phyloP scores from a whole-genome alignment of 30 jellyfish, hydroid and myxozoan genomes.

The Turritopsis rubra region DNA sequence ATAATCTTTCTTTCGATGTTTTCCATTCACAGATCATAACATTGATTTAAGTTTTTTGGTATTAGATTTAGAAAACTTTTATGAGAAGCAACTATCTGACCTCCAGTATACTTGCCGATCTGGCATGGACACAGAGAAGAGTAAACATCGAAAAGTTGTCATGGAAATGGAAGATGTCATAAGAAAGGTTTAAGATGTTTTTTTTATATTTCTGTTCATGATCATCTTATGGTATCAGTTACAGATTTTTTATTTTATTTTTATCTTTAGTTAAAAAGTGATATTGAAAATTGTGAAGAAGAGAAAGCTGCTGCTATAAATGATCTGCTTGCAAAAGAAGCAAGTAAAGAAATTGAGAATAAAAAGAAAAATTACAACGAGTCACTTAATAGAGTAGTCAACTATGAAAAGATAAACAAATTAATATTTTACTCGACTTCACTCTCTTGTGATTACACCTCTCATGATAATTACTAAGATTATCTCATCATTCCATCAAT shows the following conservation, averaged over 20 bases:
- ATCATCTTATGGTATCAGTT: background rate
- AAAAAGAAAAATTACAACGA: conserved; percentile 2
- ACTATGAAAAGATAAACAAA: background rate
- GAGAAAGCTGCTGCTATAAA: background rate
- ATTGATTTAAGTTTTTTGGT: background rate
- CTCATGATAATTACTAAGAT: too few relatives aligned
- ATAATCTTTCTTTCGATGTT: too few relatives aligned
- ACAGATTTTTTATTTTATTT: background rate
- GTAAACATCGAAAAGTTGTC: background rate
- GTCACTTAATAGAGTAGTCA: conserved; percentile 1
- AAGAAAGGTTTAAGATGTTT: background rate
- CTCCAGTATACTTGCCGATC: background rate
- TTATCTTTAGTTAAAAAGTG: background rate
- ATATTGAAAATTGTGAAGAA: background rate
- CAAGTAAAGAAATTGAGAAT: background rate
- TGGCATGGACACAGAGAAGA: conserved; percentile 8
- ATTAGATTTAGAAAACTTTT: conserved; percentile 6
- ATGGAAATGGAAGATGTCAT: conserved; percentile 5
- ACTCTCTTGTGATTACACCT: background rate
- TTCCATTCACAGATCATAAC: too few relatives aligned
- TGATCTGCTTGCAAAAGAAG: background rate
- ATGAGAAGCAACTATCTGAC: conserved; percentile 4
- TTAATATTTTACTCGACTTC: background rate
- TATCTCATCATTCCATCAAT: too few relatives aligned
- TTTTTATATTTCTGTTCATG: background rate